Evolutionary conservation across 35 echinoderm and acorn worm genomes (phyloP), one percentile per base, ranked within the genome.

Genomic region (Diadema setosum): DNA sequence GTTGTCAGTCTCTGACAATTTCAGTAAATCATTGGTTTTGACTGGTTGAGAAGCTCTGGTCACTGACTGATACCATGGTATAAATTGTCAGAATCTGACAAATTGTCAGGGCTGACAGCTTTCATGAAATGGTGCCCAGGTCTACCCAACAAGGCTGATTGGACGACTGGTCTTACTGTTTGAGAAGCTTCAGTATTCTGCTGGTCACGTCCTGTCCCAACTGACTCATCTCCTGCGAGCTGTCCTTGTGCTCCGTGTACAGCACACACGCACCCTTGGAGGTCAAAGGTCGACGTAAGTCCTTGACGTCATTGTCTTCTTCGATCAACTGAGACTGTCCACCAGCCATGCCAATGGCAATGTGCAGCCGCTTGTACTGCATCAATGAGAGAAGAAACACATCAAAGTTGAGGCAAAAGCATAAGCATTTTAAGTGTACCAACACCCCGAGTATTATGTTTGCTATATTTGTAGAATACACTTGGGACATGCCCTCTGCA

Each of bases 231-330:
- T 69, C 39, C 55, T 97, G 95, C 2, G 76, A 80, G 39, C 58
- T 63, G 63, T 97, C 95, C 6, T 87, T 40, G 32, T 83, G 81
- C 15, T 97, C 95, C 17, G 91, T 78, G 58, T 97, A 91, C 83
- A 97, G 84, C 15, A 97, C 95, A 45, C 91, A 87, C 32, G 87
- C 86, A 2, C 81, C 25, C 55, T 46, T 40, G 31, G 69, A 39
- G 26, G 37, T 65, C 31, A 93, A 61, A 6, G 34, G 40, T 3
- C 15, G 25, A 21, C 36, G 29, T 5, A 57, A 40, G 34, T n/a
- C 45, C 23, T 8, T n/a, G 41, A 70, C 42, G 20, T 87, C 63
- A 12, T 39, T 76, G 23, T 69, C 91, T 58, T 93, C 91, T 8
- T 84, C 59, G 6, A 93, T 42, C 20, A 93, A 64, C 25, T 64